Conservation (phyloP, 2,797 vertebrate genomes). For the Todus mexicanus region DNA sequence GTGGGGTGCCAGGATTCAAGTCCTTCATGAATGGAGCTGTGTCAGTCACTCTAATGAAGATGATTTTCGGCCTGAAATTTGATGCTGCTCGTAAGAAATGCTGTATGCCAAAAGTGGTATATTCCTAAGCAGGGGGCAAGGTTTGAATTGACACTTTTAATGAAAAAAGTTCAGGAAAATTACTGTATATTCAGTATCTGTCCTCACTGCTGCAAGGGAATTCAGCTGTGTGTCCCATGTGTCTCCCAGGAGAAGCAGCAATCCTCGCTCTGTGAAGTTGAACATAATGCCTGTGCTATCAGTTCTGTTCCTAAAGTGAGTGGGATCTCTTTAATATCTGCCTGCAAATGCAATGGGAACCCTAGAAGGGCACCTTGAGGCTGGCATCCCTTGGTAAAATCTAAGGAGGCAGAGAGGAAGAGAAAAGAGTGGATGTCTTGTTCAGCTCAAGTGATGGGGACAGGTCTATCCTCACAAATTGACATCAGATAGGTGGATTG, state of each 20-base stretch:
- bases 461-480: not conserved
- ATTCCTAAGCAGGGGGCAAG: not conserved
- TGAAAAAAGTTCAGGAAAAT: not conserved
- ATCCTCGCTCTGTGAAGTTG: not conserved
- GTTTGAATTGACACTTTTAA: not conserved
- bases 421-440: not conserved
- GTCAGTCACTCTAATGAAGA: not conserved
- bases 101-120: not conserved
- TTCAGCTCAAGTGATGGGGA: not conserved
- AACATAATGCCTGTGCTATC: not conserved
- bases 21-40: not conserved
- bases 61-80: not conserved
- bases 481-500: fast-evolving
- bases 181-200: not conserved
- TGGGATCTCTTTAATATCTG: not conserved
- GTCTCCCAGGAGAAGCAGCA: not conserved
- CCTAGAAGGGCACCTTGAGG: not conserved
- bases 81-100: not conserved
- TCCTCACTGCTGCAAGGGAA: not conserved
- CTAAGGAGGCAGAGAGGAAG: not conserved
- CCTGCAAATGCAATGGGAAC: not conserved
- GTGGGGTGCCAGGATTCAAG: not conserved
- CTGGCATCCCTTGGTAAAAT: not conserved
- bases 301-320: not conserved
- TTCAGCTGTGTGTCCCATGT: not conserved